phyloP scores from a whole-genome alignment of 2,888 invertebrate species.

The Ptychoptera albimana region DNA sequence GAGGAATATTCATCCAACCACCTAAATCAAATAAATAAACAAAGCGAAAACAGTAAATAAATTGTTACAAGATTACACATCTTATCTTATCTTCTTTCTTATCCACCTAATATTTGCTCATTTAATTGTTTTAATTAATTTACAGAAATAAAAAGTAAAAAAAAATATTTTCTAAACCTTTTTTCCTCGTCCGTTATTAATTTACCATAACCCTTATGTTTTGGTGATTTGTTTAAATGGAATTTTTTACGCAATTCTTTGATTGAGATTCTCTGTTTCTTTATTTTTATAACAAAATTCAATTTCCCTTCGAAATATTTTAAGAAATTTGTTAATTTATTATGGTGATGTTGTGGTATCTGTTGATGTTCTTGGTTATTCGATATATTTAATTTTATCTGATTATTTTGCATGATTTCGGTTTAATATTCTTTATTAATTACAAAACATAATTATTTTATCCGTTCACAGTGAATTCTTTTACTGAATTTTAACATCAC shows the following conservation, averaged over 20 bases:
- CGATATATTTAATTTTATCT: too few relatives aligned
- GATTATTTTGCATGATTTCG: too few relatives aligned
- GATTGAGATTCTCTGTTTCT: slow-evolving; percentile 13
- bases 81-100: background rate
- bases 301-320: background rate
- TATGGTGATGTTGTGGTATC: too few relatives aligned
- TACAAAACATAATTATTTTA: too few relatives aligned
- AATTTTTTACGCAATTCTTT: slow-evolving; percentile 21
- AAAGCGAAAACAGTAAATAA: background rate
- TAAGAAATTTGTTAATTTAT: too few relatives aligned
- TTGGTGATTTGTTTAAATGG: slow-evolving; percentile 32
- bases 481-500: too few relatives aligned
- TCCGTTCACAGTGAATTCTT: too few relatives aligned
- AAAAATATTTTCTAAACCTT: slow-evolving; percentile 33
- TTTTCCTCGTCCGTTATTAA: slow-evolving; percentile 54
- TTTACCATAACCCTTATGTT: slow-evolving; percentile 41
- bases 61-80: background rate
- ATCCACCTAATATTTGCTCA: background rate
- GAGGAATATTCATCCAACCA: slow-evolving; percentile 71
- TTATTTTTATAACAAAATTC: background rate
- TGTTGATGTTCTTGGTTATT: too few relatives aligned
- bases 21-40: slow-evolving; percentile 23
- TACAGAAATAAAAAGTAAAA: background rate
- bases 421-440: too few relatives aligned
- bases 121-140: background rate